Evolutionary conservation across 1,140 invertebrate species (phyloP).

Genomic region (Oryzaephilus surinamensis): DNA sequence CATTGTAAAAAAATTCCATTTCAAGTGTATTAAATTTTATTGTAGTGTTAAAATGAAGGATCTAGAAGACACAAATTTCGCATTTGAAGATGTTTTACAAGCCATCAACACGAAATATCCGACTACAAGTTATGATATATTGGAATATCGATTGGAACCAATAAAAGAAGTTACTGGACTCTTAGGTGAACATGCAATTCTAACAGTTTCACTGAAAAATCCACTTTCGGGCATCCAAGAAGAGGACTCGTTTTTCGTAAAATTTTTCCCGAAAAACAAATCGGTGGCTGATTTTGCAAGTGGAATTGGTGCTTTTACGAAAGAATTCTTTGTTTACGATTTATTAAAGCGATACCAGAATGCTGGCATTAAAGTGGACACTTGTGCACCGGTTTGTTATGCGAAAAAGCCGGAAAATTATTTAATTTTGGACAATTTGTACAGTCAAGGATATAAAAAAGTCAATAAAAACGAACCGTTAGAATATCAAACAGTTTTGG

Average conservation of each 20-base stretch:
- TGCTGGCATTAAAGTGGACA: constrained; percentile 19
- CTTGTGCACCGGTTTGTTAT: constrained; percentile 16
- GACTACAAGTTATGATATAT: neutral
- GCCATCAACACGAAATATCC: no score
- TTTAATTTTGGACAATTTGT: constrained; percentile 24
- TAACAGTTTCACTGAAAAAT: constrained; percentile 5
- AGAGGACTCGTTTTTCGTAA: constrained; percentile 13
- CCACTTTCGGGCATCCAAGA: constrained; percentile 3
- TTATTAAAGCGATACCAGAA: constrained; percentile 12
- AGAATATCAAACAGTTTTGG: constrained; percentile 19
- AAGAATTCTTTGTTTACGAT: constrained; percentile 18
- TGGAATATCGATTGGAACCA: neutral
- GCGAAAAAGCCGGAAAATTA: constrained; percentile 14
- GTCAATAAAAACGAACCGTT: constrained; percentile 20
- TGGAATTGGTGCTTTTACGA: constrained; percentile 11
- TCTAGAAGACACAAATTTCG: no score
- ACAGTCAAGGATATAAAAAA: constrained; percentile 19
- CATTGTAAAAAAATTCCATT: no score
- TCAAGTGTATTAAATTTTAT: no score
- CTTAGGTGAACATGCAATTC: constrained; percentile 14
- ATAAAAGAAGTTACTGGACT: constrained; percentile 11
- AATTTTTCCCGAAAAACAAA: constrained; percentile 7
- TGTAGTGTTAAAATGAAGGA: no score
- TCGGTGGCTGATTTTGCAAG: constrained; percentile 10
- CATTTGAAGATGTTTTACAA: no score